Percentiles rank a stretch among this genome's conserved stretches.
phyloP scores from a whole-genome alignment of 1,140 invertebrate species.

The Phortica variegata region DNA sequence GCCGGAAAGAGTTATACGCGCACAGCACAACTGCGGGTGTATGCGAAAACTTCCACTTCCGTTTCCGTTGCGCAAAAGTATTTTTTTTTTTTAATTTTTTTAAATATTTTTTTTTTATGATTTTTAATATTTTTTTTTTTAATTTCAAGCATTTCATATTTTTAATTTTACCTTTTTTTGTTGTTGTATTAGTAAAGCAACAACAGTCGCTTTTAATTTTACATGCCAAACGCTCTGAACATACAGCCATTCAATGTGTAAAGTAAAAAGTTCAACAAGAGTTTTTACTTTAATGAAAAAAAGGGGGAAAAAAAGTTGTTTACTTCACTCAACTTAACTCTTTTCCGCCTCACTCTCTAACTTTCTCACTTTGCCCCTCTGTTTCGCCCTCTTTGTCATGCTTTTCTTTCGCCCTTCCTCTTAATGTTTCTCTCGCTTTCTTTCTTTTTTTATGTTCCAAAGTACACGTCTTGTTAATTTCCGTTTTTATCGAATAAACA shows the following conservation, averaged over 20 bases:
- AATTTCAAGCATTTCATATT: neutral
- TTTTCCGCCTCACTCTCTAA: neutral
- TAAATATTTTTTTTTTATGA: no score
- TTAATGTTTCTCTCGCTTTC: no score
- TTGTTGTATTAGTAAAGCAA: slow-evolving; percentile 36
- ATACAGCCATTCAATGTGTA: slow-evolving; percentile 33
- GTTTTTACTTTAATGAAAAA: slow-evolving; percentile 50
- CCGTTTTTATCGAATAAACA: no score
- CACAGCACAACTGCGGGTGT: neutral
- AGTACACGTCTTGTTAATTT: no score
- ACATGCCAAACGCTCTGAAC: slow-evolving; percentile 51
- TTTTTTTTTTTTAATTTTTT: no score
- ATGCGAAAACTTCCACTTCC: slow-evolving; percentile 38
- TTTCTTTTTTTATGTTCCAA: no score
- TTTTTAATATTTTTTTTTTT: no score
- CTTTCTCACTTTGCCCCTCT: neutral
- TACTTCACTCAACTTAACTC: slow-evolving; percentile 7
- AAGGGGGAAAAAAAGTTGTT: slow-evolving; percentile 47
- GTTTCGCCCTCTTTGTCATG: no score
- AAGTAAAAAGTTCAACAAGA: slow-evolving; percentile 28
- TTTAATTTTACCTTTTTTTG: slow-evolving; percentile 15
- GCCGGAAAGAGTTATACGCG: slow-evolving; percentile 30
- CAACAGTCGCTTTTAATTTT: slow-evolving; percentile 52
- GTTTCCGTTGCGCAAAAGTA: slow-evolving; percentile 14
- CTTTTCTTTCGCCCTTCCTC: no score